A percentile compares a stretch with the other conserved stretches of the same genome.
These are phyloP conservation scores for Caenorhabditis sulstoni DNA, from an alignment of 2,888 invertebrate genomes.

Conservation along the genomic window DNA sequence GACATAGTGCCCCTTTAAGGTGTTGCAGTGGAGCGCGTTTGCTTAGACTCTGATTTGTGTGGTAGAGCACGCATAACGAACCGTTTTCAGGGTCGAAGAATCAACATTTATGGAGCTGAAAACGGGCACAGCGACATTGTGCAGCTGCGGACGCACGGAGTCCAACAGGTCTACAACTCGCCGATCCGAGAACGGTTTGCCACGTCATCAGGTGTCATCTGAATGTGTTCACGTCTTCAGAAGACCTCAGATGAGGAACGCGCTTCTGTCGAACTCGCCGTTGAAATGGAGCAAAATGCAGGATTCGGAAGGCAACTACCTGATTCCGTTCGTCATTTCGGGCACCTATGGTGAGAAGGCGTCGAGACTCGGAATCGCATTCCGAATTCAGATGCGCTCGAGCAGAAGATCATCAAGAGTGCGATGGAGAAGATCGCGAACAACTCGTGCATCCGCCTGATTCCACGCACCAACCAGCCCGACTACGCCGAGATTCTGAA, in stretches of 20 bases:
- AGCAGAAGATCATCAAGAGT: constrained; percentile 64
- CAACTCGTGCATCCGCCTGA: constrained; percentile 75
- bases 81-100: constrained; percentile 64
- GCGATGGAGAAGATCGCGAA: constrained; percentile 73
- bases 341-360: constrained; percentile 68
- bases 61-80: background rate
- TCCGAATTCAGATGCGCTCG: constrained; percentile 63
- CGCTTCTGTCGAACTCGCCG: constrained; percentile 62
- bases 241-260: constrained; percentile 47
- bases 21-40: too few species aligned
- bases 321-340: constrained; percentile 72
- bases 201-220: background rate
- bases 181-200: constrained; percentile 19
- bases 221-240: constrained; percentile 18
- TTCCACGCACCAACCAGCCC: constrained; percentile 61
- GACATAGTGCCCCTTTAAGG: too few species aligned
- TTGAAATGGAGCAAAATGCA: constrained; percentile 68
- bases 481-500: constrained; percentile 77
- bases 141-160: constrained; percentile 48
- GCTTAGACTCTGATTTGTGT: too few species aligned
- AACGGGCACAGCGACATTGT: constrained; percentile 71
- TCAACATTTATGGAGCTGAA: constrained; percentile 70
- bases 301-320: constrained; percentile 66
- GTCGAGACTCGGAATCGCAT: background rate
- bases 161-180: constrained; percentile 8